phyloP scores from a whole-genome alignment of 2,797 vertebrate species.

The Peromyscus nudipes region DNA sequence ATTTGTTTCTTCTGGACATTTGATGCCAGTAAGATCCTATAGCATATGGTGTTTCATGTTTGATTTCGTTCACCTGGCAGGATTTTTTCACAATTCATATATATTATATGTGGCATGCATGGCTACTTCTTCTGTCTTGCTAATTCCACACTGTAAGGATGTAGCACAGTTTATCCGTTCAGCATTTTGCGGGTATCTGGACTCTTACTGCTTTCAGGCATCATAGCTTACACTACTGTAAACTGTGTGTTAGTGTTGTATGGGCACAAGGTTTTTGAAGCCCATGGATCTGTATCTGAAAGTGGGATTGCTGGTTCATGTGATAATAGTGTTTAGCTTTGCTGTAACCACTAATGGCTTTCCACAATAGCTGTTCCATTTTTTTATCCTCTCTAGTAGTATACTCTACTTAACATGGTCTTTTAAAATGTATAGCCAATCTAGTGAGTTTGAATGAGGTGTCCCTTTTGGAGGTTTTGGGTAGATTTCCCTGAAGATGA shows the following conservation, averaged over 20 bases:
- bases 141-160: not conserved
- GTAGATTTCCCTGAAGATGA: not conserved
- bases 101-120: no score
- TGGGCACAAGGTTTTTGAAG: no score
- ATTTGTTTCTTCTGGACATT: not conserved
- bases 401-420: not conserved
- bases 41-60: no score
- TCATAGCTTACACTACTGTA: not conserved
- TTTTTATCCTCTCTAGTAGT: not conserved
- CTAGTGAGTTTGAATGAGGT: not conserved
- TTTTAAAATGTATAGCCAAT: not conserved
- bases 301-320: not conserved
- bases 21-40: no score
- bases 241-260: no score
- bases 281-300: not conserved
- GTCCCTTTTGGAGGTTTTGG: not conserved
- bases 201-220: not conserved
- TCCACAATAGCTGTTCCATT: not conserved
- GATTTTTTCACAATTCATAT: not conserved
- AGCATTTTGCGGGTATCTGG: not conserved
- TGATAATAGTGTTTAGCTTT: not conserved
- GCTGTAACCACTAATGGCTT: no score
- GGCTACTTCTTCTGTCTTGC: not conserved
- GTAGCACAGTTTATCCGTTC: not conserved
- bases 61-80: not conserved